phyloP scores from a whole-genome alignment of 2,797 vertebrate genomes.

The Cygnus olor region DNA sequence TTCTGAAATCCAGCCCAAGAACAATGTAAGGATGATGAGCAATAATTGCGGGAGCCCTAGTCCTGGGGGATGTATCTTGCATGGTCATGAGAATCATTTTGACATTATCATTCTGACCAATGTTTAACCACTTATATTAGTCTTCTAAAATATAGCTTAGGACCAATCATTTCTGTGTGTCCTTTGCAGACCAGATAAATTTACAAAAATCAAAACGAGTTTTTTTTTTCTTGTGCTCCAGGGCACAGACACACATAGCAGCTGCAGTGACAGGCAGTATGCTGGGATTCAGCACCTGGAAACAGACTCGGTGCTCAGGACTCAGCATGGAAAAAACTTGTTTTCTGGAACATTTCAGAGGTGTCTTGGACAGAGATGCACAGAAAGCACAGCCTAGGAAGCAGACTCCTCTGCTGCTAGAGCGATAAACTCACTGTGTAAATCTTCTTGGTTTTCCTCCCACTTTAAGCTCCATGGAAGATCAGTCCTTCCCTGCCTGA shows the following conservation, averaged over 20 bases:
- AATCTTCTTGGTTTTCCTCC: conserved; percentile 11
- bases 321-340: background rate
- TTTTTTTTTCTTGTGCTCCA: background rate
- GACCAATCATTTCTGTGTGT: background rate
- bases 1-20: background rate
- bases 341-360: background rate
- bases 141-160: background rate
- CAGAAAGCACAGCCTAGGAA: background rate
- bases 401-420: background rate
- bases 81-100: background rate
- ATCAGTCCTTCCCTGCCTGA: background rate
- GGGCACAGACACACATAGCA: background rate
- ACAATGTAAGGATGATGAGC: background rate
- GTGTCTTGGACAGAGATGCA: background rate
- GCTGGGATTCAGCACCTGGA: background rate
- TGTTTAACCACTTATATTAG: background rate
- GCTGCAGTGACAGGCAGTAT: background rate
- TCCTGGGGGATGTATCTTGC: background rate
- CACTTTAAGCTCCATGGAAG: background rate
- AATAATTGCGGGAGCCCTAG: background rate
- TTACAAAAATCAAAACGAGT: background rate
- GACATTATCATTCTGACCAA: background rate
- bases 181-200: background rate
- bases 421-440: background rate
- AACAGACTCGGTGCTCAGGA: background rate